Base-by-base conservation (phyloP, 2,797 vertebrate genomes). In the Chloroceryle amazona region DNA sequence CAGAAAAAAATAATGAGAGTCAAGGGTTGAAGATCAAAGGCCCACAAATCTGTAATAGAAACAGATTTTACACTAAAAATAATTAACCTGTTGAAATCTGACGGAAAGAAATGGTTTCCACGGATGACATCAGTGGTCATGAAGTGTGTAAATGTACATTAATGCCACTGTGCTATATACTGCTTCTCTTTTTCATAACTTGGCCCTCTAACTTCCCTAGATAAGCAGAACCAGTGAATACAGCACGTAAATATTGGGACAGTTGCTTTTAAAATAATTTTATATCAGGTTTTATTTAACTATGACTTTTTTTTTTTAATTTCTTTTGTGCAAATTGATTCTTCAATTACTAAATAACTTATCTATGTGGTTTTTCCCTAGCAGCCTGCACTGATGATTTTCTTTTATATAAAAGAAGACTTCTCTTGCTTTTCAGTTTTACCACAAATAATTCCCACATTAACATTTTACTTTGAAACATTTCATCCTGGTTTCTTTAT, bases 381-480 rank as follows among this genome's bases (percentile, higher is more conserved):
- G 20, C 26, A 68, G 16, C 7, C 10, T 18, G 49, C 9, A 46
- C 0, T 12, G 16, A 3, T 2, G 1, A 25, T 81, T 92, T 87
- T 75, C 72, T 68, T 88, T 67, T 57, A 2, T 46, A 20, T 60
- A 57, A 92, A 88, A 82, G 13, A 46, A 52, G 9, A 70, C 23
- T 81, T 86, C 10, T 63, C 13, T 55, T 14, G 73, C 71, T 92
- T 84, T 58, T 90, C 67, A 60, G 4, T 60, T 74, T 85, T 82
- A 57, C 35, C 20, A 60, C 74, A 86, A 96, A 70, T 67, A 93
- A 73, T 76, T 70, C 3, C 26, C 35, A 80, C 42, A 67, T 89
- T 87, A 82, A 74, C 74, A 92, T 91, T 92, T 92, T 85, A 74
- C 61, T 49, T 37, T 78, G 92, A 91, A 96, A 86, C 44, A 54